Conservation (phyloP, 2,113 vertebrate species). For the Megaceryle maxima region DNA sequence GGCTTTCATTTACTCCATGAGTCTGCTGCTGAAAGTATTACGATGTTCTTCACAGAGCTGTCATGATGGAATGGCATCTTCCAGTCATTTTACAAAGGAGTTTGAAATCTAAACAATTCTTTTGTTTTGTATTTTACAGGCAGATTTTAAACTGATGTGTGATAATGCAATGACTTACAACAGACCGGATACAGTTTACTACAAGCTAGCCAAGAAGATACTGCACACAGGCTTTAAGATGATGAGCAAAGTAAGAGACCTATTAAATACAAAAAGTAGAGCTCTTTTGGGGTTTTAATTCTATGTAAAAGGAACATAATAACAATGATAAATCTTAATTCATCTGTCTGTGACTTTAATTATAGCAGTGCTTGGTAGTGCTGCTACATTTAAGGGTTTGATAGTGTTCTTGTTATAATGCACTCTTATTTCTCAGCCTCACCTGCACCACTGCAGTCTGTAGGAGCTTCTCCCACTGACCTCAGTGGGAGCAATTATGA, state of each 20-base stretch:
- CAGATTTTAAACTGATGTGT: conserved; percentile 99
- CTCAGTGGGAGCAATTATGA: background rate
- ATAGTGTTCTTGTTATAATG: background rate
- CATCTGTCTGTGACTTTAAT: background rate
- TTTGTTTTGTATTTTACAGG: conserved; percentile 75
- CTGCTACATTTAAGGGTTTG: background rate
- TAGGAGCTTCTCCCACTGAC: background rate
- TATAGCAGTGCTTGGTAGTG: background rate
- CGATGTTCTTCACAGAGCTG: background rate
- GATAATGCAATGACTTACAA: conserved; percentile 99
- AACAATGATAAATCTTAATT: background rate
- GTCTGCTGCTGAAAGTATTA: background rate
- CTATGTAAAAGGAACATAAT: background rate
- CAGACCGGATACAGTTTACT: conserved; percentile 97
- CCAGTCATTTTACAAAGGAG: background rate
- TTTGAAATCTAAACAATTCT: background rate
- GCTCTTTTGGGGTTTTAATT: background rate
- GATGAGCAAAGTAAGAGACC: conserved; percentile 97
- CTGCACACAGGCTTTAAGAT: conserved; percentile 99
- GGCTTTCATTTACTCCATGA: background rate
- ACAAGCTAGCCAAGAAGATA: conserved; percentile 97
- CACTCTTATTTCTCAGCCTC: background rate
- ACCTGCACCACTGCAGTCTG: background rate
- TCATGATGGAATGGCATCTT: background rate
- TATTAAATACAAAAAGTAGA: background rate